A percentile compares a stretch with the other conserved stretches of the same genome.
Conservation (phyloP, 1,140 invertebrate genomes). For the Condylostylus longicornis region DNA sequence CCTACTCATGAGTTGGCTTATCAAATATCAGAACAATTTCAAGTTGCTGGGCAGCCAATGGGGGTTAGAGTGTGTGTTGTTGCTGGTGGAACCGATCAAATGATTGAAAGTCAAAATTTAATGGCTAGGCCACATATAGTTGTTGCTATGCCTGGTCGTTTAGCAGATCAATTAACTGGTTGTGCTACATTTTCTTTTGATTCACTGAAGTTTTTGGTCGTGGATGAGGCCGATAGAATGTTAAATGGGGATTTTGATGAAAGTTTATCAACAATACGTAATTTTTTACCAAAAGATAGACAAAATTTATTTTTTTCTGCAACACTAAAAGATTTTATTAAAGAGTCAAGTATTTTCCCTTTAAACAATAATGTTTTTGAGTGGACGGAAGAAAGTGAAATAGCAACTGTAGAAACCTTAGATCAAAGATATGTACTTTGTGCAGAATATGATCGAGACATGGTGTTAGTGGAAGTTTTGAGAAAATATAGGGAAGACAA, state of each 20-base stretch:
- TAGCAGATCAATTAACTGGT: slow-evolving; percentile 76
- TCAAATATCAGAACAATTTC: slow-evolving; percentile 76
- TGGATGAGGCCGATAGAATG: slow-evolving; percentile 84
- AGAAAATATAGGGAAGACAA: slow-evolving; percentile 57
- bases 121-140: slow-evolving; percentile 83
- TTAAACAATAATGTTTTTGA: slow-evolving; percentile 29
- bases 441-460: slow-evolving; percentile 80
- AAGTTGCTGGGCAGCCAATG: slow-evolving; percentile 70
- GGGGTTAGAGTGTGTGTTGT: slow-evolving; percentile 68
- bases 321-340: slow-evolving; percentile 73
- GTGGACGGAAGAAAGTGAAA: slow-evolving; percentile 47
- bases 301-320: slow-evolving; percentile 90
- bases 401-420: slow-evolving; percentile 71
- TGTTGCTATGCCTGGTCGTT: slow-evolving; percentile 78
- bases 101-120: slow-evolving; percentile 74
- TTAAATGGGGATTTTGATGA: slow-evolving; percentile 67
- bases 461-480: slow-evolving; percentile 80
- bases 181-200: slow-evolving; percentile 69
- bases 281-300: slow-evolving; percentile 58
- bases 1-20: slow-evolving; percentile 91
- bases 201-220: slow-evolving; percentile 68
- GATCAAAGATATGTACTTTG: slow-evolving; percentile 83
- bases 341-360: slow-evolving; percentile 32
- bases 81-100: slow-evolving; percentile 87
- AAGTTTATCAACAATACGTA: slow-evolving; percentile 70